Conservation (phyloP, 1,140 invertebrate species). For the Ceratoteleas bidentatus region DNA sequence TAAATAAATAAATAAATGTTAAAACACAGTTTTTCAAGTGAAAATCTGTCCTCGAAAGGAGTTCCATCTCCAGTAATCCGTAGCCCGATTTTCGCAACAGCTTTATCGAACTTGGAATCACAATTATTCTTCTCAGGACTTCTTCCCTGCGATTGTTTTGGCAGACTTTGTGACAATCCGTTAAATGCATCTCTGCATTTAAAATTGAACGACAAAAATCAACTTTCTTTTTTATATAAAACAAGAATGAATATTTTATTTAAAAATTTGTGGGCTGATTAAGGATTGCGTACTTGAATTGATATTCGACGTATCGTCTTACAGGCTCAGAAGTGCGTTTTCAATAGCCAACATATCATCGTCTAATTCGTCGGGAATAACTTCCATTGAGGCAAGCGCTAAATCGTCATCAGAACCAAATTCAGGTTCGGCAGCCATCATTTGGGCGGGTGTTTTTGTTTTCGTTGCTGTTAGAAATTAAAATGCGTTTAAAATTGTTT, state of each 20-base stretch:
- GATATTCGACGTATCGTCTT: neutral
- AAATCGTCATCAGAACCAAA: neutral
- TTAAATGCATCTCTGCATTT: neutral
- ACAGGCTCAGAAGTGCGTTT: neutral
- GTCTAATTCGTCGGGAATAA: conserved; percentile 5
- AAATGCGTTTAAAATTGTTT: neutral
- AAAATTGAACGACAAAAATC: neutral
- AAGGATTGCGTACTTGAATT: neutral
- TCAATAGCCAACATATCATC: conserved; percentile 6
- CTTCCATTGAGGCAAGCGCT: conserved; percentile 1
- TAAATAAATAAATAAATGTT: too few relatives aligned
- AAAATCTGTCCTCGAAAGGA: too few relatives aligned
- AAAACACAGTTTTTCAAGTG: too few relatives aligned
- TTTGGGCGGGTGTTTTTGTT: neutral
- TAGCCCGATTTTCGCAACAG: too few relatives aligned
- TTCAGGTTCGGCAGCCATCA: neutral
- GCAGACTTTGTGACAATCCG: neutral
- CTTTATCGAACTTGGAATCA: too few relatives aligned
- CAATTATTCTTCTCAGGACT: too few relatives aligned
- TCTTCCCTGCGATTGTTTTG: neutral
- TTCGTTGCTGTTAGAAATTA: neutral
- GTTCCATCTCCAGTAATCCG: too few relatives aligned
- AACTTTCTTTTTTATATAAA: neutral
- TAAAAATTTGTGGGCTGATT: neutral
- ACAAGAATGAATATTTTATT: neutral